Evolutionary conservation across 2,888 invertebrate genomes (phyloP), one percentile per base, ranked within the genome.

Genomic region (Biston stratarius): DNA sequence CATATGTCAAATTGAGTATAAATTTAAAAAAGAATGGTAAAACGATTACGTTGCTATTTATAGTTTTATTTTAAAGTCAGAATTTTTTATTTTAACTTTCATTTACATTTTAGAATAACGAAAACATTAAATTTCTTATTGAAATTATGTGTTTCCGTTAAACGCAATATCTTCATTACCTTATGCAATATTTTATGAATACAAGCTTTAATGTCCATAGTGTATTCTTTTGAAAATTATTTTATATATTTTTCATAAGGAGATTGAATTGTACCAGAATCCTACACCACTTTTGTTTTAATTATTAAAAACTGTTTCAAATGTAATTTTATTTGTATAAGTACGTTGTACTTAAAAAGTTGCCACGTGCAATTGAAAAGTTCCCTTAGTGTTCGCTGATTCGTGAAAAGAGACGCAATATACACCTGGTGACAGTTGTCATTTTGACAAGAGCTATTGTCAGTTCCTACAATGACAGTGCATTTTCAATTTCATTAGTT

Each of bases 401-500:
- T 49, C 52, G 53, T 42, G 15, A 55, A 58, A 53, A 45, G 42
- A 48, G 58, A 59, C 51, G 11, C 55, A 57, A 61, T 48, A 11
- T 49, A 61, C 57, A 48, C 14, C 38, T 44, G 44, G 58, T 62
- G 59, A 64, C 64, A 69, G 49, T 36, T 51, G 62, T 66, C 63
- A 60, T 52, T 45, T 63, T 63, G 70, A 72, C 68, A 68, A 61
- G 69, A 69, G 67, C 70, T 73, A 63, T 34, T 71, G 69, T 72
- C 71, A 69, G 75, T 75, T 75, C 73, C 72, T 75, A 65, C 24
- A 56, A 74, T 15, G 42, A 61, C 44, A 53, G 36, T 58, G 66
- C 66, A 68, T 71, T 72, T 72, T 64, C 57, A 12, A 15, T 14
- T 8, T 48, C n/a, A n/a, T n/a, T 15, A 34, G 55, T 55, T 33